phyloP scores from a whole-genome alignment of 1,140 invertebrate species.

The Tribolium madens region DNA sequence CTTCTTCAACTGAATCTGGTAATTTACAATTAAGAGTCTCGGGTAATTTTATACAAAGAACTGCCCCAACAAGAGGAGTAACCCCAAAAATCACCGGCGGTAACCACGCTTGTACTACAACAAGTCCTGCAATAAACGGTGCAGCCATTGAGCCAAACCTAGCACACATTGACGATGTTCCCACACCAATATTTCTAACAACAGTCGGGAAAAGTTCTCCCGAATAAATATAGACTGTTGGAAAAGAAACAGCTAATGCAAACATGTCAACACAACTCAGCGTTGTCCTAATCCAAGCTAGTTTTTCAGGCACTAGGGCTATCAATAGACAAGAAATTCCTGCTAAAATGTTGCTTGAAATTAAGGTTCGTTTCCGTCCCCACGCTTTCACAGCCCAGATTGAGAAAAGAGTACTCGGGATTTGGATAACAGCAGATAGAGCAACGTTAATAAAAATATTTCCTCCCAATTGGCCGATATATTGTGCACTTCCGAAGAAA shows the following conservation, averaged over 20 bases:
- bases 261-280: conserved; percentile 77
- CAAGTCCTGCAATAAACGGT: conserved; percentile 71
- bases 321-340: conserved; percentile 75
- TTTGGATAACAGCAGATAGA: conserved; percentile 75
- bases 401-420: conserved; percentile 77
- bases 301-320: conserved; percentile 68
- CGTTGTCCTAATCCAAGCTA: conserved; percentile 67
- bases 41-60: conserved; percentile 76
- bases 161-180: conserved; percentile 76
- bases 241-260: conserved; percentile 76
- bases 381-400: conserved; percentile 75
- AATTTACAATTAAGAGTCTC: conserved; percentile 81
- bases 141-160: conserved; percentile 77
- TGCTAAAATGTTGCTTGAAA: conserved; percentile 73
- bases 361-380: conserved; percentile 75
- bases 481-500: conserved; percentile 82
- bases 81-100: conserved; percentile 78
- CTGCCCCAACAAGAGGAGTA: conserved; percentile 73
- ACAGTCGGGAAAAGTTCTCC: conserved; percentile 79
- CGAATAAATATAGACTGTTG: conserved; percentile 76
- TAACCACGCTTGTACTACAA: conserved; percentile 68
- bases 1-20: conserved; percentile 83
- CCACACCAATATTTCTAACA: conserved; percentile 75
- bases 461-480: conserved; percentile 76
- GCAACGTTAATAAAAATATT: conserved; percentile 81